Conservation (phyloP, 1,140 invertebrate genomes). For the Ctenoplectra terminalis region DNA sequence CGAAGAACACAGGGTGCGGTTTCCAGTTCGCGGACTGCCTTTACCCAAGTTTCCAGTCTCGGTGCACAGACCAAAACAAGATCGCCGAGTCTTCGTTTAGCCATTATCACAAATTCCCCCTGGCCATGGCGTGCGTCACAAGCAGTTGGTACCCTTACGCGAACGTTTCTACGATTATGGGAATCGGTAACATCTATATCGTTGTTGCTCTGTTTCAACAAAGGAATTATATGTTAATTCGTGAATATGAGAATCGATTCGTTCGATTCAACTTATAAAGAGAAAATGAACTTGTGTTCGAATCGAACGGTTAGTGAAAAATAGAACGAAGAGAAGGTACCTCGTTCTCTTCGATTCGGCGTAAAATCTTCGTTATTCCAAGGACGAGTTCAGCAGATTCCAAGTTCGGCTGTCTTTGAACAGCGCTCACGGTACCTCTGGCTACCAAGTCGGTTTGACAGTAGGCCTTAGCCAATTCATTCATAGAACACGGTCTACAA, state of each 20-base stretch:
- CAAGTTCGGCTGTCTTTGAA: conserved; percentile 85
- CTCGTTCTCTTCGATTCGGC: conserved; percentile 82
- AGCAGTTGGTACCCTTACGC: conserved; percentile 85
- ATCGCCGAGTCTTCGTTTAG: conserved; percentile 87
- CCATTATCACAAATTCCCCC: conserved; percentile 92
- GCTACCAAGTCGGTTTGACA: conserved; percentile 92
- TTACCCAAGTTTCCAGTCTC: conserved; percentile 87
- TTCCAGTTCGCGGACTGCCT: conserved; percentile 84
- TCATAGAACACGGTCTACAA: conserved; percentile 89
- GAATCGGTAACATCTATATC: background rate
- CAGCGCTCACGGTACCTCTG: conserved; percentile 86
- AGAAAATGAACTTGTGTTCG: background rate
- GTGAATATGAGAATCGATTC: background rate
- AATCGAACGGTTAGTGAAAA: no score
- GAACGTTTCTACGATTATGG: conserved; percentile 66
- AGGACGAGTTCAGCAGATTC: conserved; percentile 87
- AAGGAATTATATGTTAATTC: conserved; percentile 19
- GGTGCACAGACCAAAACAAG: conserved; percentile 89
- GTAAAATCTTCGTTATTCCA: conserved; percentile 87
- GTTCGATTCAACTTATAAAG: background rate
- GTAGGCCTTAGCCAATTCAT: conserved; percentile 89
- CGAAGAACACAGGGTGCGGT: conserved; percentile 87
- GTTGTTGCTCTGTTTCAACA: conserved; percentile 75
- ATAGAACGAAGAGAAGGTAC: conserved; percentile 46
- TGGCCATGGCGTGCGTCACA: conserved; percentile 88